Conservation (phyloP, 2,888 invertebrate species). For the Tillus elongatus region DNA sequence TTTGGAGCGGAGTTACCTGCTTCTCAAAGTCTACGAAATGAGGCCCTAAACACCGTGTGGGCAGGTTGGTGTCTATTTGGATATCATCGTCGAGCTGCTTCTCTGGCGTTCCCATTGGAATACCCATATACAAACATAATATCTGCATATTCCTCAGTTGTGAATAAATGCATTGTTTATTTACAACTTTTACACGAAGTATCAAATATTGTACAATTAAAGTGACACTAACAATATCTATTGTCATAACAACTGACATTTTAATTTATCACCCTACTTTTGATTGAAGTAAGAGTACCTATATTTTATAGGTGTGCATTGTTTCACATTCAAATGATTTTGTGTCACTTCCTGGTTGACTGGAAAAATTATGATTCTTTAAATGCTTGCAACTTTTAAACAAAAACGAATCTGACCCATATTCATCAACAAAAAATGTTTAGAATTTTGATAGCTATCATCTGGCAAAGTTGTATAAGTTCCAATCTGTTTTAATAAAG, state of each 20-base stretch:
- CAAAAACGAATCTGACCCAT: constrained; percentile 2
- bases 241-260: constrained; percentile 1
- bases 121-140: constrained; percentile 3
- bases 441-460: neutral
- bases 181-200: constrained; percentile 3
- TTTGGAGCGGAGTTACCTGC: too few species aligned
- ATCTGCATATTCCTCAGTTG: constrained; percentile 3
- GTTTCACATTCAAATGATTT: neutral
- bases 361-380: constrained; percentile 3
- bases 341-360: constrained; percentile 3
- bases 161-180: constrained; percentile 1
- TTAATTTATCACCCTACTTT: constrained; percentile 1
- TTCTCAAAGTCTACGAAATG: too few species aligned
- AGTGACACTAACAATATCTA: constrained; percentile 1
- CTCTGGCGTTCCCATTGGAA: constrained; percentile 1
- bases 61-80: constrained; percentile 11
- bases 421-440: neutral
- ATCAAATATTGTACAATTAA: neutral
- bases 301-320: constrained; percentile 3
- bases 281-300: neutral
- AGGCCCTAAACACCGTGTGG: too few species aligned
- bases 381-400: constrained; percentile 3
- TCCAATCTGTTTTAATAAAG: too few species aligned
- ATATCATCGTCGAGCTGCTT: constrained; percentile 9
- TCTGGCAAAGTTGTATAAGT: constrained; percentile 1